Evolutionary conservation across 2,113 vertebrate genomes (phyloP), one percentile per base, ranked within the genome.

Genomic region (Prinia subflava): DNA sequence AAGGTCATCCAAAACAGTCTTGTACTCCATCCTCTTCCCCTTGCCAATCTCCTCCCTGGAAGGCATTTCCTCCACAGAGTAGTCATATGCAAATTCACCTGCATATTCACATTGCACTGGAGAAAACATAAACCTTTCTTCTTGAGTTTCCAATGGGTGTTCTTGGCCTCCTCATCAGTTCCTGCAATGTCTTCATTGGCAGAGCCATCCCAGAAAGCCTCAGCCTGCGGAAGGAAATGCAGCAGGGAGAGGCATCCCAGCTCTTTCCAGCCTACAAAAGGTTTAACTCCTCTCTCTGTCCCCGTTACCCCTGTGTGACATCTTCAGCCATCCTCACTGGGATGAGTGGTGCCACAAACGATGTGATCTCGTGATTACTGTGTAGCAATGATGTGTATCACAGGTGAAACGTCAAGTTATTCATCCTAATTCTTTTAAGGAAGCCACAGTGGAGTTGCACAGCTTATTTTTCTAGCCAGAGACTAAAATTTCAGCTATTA

Each of bases 341-440:
- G 55, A 6, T 53, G 55, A 83, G 24, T 31, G 71, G 65, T 42
- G 27, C 39, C 28, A 23, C 3, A 4, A 79, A 52, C 19, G 13
- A 33, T 50, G 21, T 2, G 75, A 37, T 71, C 50, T 83, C 8
- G 0, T 19, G 17, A 28, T 44, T 60, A 1, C 47, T 52, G 0
- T 0, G 0, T 28, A 35, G 11, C 22, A 65, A 4, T 13, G 14
- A 8, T 41, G 47, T 52, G 44, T 33, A 37, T 69, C 31, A 2
- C 8, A 11, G 52, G 75, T 80, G 79, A 55, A 77, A 69, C 15
- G 39, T 33, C 13, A 83, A 81, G 21, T 39, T 81, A 49, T 35
- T 74, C 19, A 74, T 88, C 60, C 67, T 44, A 6, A 17, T 63
- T 63, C 16, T 35, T 22, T 17, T 35, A 13, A 10, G 42, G 41